phyloP scores from a whole-genome alignment of 2,888 invertebrate species.

The Tenodera sinensis region DNA sequence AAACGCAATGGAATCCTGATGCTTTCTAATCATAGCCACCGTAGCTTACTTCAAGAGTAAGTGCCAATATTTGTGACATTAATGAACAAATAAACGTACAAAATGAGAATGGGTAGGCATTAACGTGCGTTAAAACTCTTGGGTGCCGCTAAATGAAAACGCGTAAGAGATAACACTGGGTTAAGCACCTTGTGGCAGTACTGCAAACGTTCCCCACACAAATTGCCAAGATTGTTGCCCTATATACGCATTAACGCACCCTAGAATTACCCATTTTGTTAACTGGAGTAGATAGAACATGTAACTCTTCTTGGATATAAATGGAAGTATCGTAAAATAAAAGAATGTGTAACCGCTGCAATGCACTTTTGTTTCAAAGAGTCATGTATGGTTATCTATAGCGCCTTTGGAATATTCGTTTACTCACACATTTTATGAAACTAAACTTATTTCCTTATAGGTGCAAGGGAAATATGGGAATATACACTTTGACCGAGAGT shows the following conservation, averaged over 20 bases:
- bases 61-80: background rate
- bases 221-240: background rate
- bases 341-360: no score
- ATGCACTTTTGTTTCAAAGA: no score
- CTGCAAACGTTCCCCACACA: background rate
- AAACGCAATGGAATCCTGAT: background rate
- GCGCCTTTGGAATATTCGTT: no score
- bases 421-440: no score
- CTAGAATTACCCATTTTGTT: background rate
- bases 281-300: background rate
- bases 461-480: no score
- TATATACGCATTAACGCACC: background rate
- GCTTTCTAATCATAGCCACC: background rate
- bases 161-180: background rate
- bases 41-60: background rate
- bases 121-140: background rate
- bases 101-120: background rate
- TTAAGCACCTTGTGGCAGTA: background rate
- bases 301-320: no score
- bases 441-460: no score
- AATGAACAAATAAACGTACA: background rate
- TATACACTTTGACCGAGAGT: no score
- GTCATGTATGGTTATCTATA: no score
- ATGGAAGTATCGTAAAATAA: no score
- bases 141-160: background rate